A percentile compares a stretch with the other conserved stretches of the same genome.
Conservation (phyloP, 2,797 vertebrate species). For the Silurus lanzhouensis region DNA sequence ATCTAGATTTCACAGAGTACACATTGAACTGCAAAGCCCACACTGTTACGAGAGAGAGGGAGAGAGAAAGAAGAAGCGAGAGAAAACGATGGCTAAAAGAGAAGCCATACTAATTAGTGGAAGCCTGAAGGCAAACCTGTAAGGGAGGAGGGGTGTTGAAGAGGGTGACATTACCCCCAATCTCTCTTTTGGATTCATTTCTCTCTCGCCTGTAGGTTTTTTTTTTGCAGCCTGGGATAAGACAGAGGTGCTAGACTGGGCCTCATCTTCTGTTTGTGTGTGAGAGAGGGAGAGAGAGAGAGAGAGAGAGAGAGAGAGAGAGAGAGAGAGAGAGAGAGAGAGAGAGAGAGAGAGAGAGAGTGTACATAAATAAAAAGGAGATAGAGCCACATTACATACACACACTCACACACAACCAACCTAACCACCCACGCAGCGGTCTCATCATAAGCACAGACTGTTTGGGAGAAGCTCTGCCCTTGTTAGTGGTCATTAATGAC, state of each 20-base stretch:
- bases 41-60: constrained; percentile 30
- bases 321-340: constrained; percentile 22
- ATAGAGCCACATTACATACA: background rate
- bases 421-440: background rate
- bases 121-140: constrained; percentile 62
- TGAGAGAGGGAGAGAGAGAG: constrained; percentile 21
- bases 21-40: constrained; percentile 7
- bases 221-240: constrained; percentile 40
- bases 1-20: constrained; percentile 25
- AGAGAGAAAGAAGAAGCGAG: constrained; percentile 42
- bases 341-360: constrained; percentile 8
- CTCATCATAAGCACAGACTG: constrained; percentile 26
- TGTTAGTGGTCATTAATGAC: constrained; percentile 58
- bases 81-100: constrained; percentile 42
- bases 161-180: constrained; percentile 74
- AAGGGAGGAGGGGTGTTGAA: constrained; percentile 67
- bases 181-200: constrained; percentile 56
- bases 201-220: constrained; percentile 13
- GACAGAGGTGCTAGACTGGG: constrained; percentile 56
- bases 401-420: background rate
- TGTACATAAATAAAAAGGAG: background rate
- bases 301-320: constrained; percentile 23
- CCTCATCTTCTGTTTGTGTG: constrained; percentile 38
- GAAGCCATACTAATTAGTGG: constrained; percentile 69
- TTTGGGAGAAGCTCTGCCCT: constrained; percentile 54